Base-by-base conservation (phyloP, 1,140 invertebrate species). In the Zaprionus camerounensis region DNA sequence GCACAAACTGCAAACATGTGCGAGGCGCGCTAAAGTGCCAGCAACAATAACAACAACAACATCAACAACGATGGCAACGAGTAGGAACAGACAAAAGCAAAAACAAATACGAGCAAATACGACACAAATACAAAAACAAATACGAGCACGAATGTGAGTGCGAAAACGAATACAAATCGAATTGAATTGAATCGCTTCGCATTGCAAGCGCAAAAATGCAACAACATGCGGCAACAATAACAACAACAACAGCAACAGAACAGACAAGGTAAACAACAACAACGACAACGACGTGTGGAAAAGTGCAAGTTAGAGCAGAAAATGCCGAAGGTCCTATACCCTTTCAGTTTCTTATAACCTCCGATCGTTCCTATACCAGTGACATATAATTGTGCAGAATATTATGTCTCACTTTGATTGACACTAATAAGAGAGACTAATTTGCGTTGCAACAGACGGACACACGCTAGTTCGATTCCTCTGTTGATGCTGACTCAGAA, bases 11-110 rank as follows among this genome's bases (percentile, higher is more conserved):
- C 71, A 74, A 63, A 70, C 57, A 78, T 41, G 77, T 64, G 73
- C 80, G 78, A 81, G 78, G 78, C 78, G 82, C 77, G 80, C 79
- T 66, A 73, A 84, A 75, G 75, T 77, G 80, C 79, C 63, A 77
- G 81, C n/a, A n/a, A 75, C 71, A 51, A 68, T 53, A 80, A 73
- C 62, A 78, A 63, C 31, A 49, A 20, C 55, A 67, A 46, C 56
- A 44, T 1, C 20, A 20, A 67, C 62, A 46, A 31, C 67, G 71
- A 58, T 65, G 69, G 55, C 74, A 64, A 55, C 78, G 66, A 62
- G 31, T 75, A 75, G 72, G 58, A 70, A 68, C 31, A 24, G 17
- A 61, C 9, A 46, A 20, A 12, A 5, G 46, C 9, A 28, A 38
- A 22, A 26, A 51, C 46, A 51, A 51, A 56, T 26, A 56, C 55